Evolutionary conservation across 2,113 vertebrate genomes (phyloP).

Genomic region (Hyperoodon ampullatus): DNA sequence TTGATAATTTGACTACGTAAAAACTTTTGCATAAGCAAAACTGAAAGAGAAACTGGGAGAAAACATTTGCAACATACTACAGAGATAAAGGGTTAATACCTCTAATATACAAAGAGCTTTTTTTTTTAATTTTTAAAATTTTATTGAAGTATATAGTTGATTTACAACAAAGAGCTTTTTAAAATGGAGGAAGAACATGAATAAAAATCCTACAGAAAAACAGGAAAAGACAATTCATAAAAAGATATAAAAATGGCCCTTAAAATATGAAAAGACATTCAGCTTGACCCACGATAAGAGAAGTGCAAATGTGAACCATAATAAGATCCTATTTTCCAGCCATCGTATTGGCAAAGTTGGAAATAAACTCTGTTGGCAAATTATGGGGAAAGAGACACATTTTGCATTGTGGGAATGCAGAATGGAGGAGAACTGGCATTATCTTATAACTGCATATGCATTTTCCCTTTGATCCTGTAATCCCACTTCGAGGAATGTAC

Average conservation of each 20-base stretch:
- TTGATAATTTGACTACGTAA: neutral
- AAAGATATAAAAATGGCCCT: neutral
- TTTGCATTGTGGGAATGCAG: neutral
- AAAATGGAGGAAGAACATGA: neutral
- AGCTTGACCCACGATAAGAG: neutral
- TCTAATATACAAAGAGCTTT: neutral
- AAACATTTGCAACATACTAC: slow-evolving; percentile 24
- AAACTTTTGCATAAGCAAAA: neutral
- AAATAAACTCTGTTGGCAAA: neutral
- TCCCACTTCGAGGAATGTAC: neutral
- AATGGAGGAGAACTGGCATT: neutral
- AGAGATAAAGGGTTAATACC: neutral
- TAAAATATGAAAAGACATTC: slow-evolving; percentile 33
- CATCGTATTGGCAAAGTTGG: neutral
- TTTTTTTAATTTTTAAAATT: neutral
- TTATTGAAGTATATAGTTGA: neutral
- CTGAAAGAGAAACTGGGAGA: neutral
- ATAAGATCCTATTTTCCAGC: neutral
- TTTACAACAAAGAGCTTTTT: neutral
- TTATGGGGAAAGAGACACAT: neutral
- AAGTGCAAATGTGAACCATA: neutral
- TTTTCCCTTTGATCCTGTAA: neutral
- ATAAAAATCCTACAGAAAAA: neutral
- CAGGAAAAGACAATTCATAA: neutral
- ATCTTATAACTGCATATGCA: neutral